Percentiles rank a stretch among this genome's conserved stretches.
These are phyloP conservation scores for Salminus brasiliensis DNA, from an alignment of 2,113 vertebrate species.

Conservation along the genomic window DNA sequence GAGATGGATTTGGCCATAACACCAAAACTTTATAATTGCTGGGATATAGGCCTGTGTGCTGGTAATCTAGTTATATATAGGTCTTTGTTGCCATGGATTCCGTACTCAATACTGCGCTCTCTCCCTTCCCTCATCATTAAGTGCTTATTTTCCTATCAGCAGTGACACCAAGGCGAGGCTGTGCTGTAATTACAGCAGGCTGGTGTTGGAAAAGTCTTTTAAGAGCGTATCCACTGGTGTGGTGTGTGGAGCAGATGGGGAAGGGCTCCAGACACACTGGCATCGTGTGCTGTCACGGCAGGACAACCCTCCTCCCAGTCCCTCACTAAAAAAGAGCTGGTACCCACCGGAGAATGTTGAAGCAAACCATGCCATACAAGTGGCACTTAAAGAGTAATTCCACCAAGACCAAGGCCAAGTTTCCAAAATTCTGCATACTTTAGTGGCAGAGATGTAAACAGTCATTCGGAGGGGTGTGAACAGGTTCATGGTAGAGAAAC, in stretches of 20 bases:
- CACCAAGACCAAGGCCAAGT: no score
- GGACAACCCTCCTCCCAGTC: neutral
- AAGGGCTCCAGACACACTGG: constrained; percentile 71
- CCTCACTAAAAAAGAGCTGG: constrained; percentile 35
- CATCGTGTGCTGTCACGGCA: neutral
- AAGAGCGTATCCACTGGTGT: constrained; percentile 52
- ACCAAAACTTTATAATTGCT: neutral
- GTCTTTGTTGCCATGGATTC: constrained; percentile 38
- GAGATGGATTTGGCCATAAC: neutral
- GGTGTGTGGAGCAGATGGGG: constrained; percentile 76
- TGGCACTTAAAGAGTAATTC: no score
- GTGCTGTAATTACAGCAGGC: constrained; percentile 66
- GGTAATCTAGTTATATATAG: neutral
- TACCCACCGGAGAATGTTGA: constrained; percentile 8
- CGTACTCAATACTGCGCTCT: neutral
- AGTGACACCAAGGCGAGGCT: constrained; percentile 50
- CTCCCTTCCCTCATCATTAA: constrained; percentile 36
- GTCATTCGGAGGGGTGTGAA: no score
- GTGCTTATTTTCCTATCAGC: constrained; percentile 54
- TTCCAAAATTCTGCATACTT: no score
- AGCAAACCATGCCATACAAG: constrained; percentile 33
- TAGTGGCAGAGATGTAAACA: no score
- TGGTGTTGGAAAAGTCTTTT: constrained; percentile 72
- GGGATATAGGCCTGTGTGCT: neutral
- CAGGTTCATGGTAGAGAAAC: no score